Conservation (phyloP, 2,113 vertebrate genomes). For the Caloenas nicobarica region DNA sequence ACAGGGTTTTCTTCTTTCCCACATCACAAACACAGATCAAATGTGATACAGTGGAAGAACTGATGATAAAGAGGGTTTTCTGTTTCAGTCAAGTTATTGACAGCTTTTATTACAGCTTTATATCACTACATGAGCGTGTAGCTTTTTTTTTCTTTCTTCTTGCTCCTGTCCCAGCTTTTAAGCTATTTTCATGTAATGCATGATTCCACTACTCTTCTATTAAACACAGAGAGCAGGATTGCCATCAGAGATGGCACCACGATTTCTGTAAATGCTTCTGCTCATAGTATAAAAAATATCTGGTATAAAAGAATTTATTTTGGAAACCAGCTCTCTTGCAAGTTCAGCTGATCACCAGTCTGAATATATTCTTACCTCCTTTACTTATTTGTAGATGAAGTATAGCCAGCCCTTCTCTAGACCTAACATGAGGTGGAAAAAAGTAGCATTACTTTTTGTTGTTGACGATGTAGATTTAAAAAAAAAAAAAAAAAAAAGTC, state of each 20-base stretch:
- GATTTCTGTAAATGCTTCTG: background rate
- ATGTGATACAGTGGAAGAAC: background rate
- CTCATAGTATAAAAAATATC: background rate
- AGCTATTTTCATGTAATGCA: background rate
- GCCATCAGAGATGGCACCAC: background rate
- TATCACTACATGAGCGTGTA: background rate
- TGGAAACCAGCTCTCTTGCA: background rate
- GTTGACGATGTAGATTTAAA: background rate
- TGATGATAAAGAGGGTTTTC: background rate
- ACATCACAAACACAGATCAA: background rate
- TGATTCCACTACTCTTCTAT: background rate
- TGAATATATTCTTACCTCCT: background rate
- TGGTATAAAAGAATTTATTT: background rate
- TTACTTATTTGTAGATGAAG: background rate
- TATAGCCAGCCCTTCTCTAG: constrained; percentile 35
- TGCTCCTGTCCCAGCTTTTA: background rate
- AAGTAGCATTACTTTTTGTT: background rate
- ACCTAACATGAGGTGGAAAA: background rate
- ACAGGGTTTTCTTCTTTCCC: background rate
- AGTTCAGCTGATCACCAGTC: background rate
- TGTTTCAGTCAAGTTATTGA: background rate
- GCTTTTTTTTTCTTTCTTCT: background rate
- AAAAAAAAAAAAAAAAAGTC: background rate
- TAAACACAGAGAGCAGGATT: background rate
- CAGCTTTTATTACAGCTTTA: constrained; percentile 8